These are phyloP conservation scores for Philaenus spumarius DNA, from an alignment of 1,140 invertebrate species.

Conservation along the genomic window DNA sequence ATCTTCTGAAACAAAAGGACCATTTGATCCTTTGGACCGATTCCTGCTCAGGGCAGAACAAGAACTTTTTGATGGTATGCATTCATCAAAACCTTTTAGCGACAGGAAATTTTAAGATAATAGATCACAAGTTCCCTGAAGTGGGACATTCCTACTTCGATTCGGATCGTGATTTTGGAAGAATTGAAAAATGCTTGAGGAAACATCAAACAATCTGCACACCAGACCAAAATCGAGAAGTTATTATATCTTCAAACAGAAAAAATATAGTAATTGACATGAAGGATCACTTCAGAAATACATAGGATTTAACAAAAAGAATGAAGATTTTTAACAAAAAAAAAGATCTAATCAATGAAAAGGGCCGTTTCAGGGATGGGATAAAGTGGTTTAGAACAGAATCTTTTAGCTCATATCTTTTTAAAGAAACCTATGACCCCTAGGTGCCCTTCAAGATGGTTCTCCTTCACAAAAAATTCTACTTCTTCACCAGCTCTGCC, in stretches of 20 bases:
- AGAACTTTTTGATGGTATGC: conserved; percentile 20
- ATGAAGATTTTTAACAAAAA: conserved; percentile 6
- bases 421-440: conserved; percentile 17
- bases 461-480: conserved; percentile 7
- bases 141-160: conserved; percentile 18
- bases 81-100: conserved; percentile 14
- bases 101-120: too few species aligned
- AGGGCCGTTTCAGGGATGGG: conserved; percentile 15
- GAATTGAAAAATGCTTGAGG: conserved; percentile 16
- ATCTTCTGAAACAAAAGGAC: conserved; percentile 10
- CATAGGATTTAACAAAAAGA: conserved; percentile 6
- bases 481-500: neutral
- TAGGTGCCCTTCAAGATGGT: conserved; percentile 8
- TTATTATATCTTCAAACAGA: conserved; percentile 10
- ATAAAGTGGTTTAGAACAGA: conserved; percentile 18
- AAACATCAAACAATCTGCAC: conserved; percentile 8
- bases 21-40: conserved; percentile 16
- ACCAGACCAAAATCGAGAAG: conserved; percentile 15
- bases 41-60: conserved; percentile 16
- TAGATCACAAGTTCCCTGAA: conserved; percentile 19
- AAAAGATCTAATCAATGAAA: conserved; percentile 11
- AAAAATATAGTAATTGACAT: conserved; percentile 17
- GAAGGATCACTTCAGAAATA: conserved; percentile 10
- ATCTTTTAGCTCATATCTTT: conserved; percentile 13
- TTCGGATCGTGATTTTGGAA: conserved; percentile 19